These are phyloP conservation scores for Prunella fulvescens DNA, from an alignment of 2,113 vertebrate species.

Conservation along the genomic window DNA sequence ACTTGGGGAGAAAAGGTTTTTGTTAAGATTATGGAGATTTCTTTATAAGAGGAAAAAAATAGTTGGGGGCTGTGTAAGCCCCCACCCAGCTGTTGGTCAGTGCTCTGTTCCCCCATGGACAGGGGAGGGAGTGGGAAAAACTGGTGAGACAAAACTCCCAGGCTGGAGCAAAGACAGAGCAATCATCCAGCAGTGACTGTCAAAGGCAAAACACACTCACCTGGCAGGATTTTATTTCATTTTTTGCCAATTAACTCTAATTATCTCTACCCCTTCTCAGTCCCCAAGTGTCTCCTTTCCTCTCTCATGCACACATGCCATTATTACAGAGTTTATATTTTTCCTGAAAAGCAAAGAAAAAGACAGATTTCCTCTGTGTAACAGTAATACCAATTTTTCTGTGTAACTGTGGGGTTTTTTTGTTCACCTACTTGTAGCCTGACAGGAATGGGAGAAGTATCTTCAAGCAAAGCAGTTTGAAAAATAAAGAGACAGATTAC, in stretches of 20 bases:
- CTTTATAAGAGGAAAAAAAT: not conserved
- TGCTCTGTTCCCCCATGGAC: fast-evolving
- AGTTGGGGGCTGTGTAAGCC: not conserved
- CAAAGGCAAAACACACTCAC: not conserved
- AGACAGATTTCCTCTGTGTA: not conserved
- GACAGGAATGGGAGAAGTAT: not conserved
- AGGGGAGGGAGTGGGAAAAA: not conserved
- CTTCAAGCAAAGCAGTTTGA: not conserved
- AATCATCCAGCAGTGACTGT: not conserved
- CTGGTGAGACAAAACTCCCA: not conserved
- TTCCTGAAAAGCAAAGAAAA: not conserved
- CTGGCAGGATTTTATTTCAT: not conserved
- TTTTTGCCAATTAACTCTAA: not conserved
- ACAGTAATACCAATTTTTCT: not conserved
- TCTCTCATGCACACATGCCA: not conserved
- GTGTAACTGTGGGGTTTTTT: not conserved
- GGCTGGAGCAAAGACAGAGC: not conserved
- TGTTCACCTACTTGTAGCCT: not conserved
- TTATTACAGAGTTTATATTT: not conserved
- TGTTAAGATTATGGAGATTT: not conserved
- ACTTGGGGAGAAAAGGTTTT: not conserved
- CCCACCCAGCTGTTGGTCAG: not conserved
- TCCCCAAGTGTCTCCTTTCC: not conserved
- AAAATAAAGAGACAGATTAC: not conserved
- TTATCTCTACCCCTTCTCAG: not conserved